Evolutionary conservation across 2,797 vertebrate genomes (phyloP).

Genomic region (Platyrinchus mystaceus): DNA sequence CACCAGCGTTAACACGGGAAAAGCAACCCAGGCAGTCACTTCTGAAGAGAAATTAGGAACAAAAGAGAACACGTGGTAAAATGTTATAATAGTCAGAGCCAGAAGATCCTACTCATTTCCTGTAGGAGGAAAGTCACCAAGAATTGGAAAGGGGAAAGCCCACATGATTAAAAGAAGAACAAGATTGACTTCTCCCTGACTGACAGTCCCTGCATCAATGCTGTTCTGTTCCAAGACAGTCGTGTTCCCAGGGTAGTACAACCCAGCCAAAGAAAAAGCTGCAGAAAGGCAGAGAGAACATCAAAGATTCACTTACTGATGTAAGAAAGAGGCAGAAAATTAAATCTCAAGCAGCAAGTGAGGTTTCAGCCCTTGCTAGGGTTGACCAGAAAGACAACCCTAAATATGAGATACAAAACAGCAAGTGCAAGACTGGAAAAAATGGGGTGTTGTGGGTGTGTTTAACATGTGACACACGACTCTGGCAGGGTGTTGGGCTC

Average conservation of each 20-base stretch:
- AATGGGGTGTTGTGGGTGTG: background rate
- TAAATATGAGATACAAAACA: background rate
- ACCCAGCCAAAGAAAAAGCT: background rate
- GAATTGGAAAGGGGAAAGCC: constrained; percentile 43
- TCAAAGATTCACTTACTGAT: background rate
- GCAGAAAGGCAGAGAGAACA: background rate
- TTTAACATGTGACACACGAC: background rate
- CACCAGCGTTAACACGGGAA: background rate
- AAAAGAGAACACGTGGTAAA: constrained; percentile 39
- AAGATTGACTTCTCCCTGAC: constrained; percentile 26
- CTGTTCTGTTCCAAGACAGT: constrained; percentile 32
- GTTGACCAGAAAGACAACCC: background rate
- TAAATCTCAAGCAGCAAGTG: background rate
- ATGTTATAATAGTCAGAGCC: constrained; percentile 34
- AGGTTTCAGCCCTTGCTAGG: background rate
- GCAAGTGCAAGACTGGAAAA: background rate
- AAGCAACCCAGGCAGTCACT: background rate
- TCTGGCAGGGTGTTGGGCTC: background rate
- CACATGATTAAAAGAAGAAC: constrained; percentile 38
- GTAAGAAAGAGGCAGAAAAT: constrained; percentile 7
- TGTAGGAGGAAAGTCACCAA: constrained; percentile 39
- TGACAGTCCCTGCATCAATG: constrained; percentile 37
- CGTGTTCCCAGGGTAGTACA: background rate
- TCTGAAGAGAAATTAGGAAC: constrained; percentile 49
- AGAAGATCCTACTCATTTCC: constrained; percentile 41